Evolutionary conservation across 2,113 vertebrate genomes (phyloP).

Genomic region (Phoenicopterus ruber): DNA sequence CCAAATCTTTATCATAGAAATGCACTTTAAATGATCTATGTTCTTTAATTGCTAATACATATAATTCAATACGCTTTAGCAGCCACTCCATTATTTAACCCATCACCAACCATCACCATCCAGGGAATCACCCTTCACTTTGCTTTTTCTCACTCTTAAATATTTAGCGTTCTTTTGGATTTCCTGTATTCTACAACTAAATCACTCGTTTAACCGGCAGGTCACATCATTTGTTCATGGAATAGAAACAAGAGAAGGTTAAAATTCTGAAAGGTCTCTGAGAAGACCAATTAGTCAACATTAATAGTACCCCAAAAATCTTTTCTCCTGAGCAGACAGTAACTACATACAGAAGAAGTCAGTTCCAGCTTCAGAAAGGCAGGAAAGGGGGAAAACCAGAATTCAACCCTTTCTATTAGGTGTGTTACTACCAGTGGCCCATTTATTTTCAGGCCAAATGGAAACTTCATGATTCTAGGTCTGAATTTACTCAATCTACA

Average conservation of each 20-base stretch:
- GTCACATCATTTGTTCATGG: not conserved
- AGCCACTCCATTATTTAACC: not conserved
- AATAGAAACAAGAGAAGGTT: not conserved
- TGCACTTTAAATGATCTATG: not conserved
- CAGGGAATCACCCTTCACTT: not conserved
- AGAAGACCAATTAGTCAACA: not conserved
- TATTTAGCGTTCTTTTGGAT: not conserved
- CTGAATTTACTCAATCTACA: not conserved
- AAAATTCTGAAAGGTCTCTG: not conserved
- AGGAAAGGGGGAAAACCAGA: not conserved
- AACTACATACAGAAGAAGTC: not conserved
- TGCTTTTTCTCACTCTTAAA: not conserved
- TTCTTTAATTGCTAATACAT: not conserved
- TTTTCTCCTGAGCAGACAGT: not conserved
- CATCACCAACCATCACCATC: not conserved
- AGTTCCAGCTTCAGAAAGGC: not conserved
- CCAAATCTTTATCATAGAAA: not conserved
- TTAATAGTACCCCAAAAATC: not conserved
- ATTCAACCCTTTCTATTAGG: not conserved
- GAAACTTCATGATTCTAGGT: not conserved
- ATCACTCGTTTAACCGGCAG: not conserved
- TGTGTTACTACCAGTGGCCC: not conserved
- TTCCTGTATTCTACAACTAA: not conserved
- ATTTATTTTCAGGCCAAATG: not conserved
- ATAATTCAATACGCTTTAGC: not conserved